These are phyloP conservation scores for Drosophila mauritiana DNA, from an alignment of 1,140 invertebrate species.

Conservation along the genomic window DNA sequence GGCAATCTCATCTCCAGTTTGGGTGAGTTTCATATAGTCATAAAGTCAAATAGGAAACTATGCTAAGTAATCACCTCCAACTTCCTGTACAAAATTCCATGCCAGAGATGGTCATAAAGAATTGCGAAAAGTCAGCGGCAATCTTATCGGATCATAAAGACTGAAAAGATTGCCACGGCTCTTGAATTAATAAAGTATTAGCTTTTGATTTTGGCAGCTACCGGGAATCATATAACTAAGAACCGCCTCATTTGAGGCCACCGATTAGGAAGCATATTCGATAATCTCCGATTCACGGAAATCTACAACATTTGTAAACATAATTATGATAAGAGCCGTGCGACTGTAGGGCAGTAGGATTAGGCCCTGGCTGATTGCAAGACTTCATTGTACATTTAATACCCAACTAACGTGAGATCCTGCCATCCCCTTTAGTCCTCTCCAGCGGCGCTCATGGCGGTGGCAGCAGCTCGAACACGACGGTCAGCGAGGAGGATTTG, in stretches of 20 bases:
- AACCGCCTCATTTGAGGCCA: neutral
- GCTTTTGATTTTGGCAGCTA: conserved; percentile 27
- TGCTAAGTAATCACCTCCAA: no score
- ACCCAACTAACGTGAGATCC: neutral
- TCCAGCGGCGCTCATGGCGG: conserved; percentile 90
- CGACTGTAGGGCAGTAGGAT: no score
- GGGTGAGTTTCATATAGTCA: conserved; percentile 54
- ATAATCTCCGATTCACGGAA: conserved; percentile 2
- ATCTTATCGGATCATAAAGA: conserved; percentile 10
- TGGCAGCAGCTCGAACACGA: conserved; percentile 85
- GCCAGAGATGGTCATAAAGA: neutral
- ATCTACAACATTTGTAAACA: neutral
- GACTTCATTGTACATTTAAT: no score
- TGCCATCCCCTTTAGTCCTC: conserved; percentile 85
- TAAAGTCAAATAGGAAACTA: no score
- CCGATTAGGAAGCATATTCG: neutral
- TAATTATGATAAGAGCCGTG: no score
- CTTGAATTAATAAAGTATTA: conserved; percentile 32
- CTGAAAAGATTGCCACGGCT: conserved; percentile 3
- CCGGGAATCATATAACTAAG: conserved; percentile 8
- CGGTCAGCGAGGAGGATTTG: conserved; percentile 85
- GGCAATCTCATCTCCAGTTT: conserved; percentile 98
- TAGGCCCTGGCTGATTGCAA: neutral
- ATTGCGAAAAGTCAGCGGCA: neutral
- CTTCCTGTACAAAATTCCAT: neutral